Evolutionary conservation across 2,888 invertebrate genomes (phyloP).

Genomic region (Cartodere bifasciata): DNA sequence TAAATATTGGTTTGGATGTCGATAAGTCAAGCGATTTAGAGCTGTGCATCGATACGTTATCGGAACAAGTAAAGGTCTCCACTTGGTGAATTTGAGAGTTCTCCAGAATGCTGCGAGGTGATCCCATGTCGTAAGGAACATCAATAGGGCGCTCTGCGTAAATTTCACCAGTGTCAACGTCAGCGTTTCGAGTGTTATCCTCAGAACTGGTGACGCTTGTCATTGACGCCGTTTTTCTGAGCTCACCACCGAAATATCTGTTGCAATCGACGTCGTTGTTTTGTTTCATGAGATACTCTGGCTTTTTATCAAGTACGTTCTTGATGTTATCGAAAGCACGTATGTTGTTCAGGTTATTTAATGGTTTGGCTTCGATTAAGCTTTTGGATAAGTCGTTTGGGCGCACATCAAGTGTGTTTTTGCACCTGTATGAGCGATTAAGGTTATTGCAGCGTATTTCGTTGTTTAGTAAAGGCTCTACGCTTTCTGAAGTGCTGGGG

Average conservation of each 20-base stretch:
- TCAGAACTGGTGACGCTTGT: constrained; percentile 19
- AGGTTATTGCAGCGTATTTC: constrained; percentile 11
- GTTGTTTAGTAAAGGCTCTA: constrained; percentile 24
- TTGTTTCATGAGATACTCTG: constrained; percentile 17
- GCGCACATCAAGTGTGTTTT: constrained; percentile 13
- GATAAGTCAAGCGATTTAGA: constrained; percentile 42
- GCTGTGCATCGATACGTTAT: constrained; percentile 47
- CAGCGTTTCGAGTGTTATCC: constrained; percentile 22
- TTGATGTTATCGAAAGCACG: constrained; percentile 25
- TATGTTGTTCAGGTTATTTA: constrained; percentile 30
- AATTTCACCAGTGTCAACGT: constrained; percentile 18
- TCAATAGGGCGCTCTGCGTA: constrained; percentile 31
- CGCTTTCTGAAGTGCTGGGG: constrained; percentile 20
- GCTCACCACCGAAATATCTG: no score
- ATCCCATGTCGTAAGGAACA: constrained; percentile 26
- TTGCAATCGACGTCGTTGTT: constrained; percentile 22
- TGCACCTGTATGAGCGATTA: constrained; percentile 15
- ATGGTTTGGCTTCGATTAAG: constrained; percentile 17
- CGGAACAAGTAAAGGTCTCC: constrained; percentile 30
- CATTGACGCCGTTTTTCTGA: constrained; percentile 46
- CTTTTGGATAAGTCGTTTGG: constrained; percentile 18
- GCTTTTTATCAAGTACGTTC: constrained; percentile 9
- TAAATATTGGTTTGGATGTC: constrained; percentile 27
- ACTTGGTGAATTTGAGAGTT: no score
- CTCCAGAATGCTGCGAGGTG: constrained; percentile 18